Evolutionary conservation across 2,113 vertebrate species (phyloP).

Genomic region (Eurystomus gularis): DNA sequence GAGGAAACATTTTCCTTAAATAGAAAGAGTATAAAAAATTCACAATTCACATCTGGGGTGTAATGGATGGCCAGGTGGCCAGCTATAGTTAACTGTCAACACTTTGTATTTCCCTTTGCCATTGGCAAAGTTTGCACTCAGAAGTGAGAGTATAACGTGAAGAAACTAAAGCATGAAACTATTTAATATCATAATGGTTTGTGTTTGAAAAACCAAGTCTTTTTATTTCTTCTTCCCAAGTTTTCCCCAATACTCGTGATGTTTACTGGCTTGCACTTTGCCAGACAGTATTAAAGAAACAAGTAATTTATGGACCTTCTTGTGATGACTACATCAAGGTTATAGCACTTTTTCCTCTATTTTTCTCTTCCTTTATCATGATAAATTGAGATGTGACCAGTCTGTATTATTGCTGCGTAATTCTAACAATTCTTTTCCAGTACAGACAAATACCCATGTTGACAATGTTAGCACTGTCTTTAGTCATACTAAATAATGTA

Average conservation of each 20-base stretch:
- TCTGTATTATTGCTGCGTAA: not conserved
- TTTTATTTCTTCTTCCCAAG: not conserved
- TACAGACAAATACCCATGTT: not conserved
- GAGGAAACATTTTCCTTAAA: slow-evolving; percentile 36
- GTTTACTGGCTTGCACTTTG: not conserved
- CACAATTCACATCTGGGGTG: slow-evolving; percentile 64
- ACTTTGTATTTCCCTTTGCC: slow-evolving; percentile 65
- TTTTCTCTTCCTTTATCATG: not conserved
- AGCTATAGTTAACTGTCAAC: slow-evolving; percentile 65
- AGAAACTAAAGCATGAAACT: slow-evolving; percentile 50
- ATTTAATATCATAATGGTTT: slow-evolving; percentile 29
- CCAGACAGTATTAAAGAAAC: not conserved
- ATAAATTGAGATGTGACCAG: not conserved
- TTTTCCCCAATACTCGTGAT: not conserved
- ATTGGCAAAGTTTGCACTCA: slow-evolving; percentile 65
- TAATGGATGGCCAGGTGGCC: slow-evolving; percentile 61
- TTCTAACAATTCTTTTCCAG: not conserved
- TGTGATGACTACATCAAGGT: not conserved
- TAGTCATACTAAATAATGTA: not conserved
- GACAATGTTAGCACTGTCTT: not conserved
- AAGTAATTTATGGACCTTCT: not conserved
- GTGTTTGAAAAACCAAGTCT: not conserved
- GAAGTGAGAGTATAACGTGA: slow-evolving; percentile 61
- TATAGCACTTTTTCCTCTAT: not conserved
- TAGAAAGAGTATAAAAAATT: slow-evolving; percentile 52